Percentiles rank a stretch among this genome's conserved stretches.
Evolutionary conservation across 1,140 invertebrate species (phyloP).

Genomic region (Cyrtorhinus lividipennis): DNA sequence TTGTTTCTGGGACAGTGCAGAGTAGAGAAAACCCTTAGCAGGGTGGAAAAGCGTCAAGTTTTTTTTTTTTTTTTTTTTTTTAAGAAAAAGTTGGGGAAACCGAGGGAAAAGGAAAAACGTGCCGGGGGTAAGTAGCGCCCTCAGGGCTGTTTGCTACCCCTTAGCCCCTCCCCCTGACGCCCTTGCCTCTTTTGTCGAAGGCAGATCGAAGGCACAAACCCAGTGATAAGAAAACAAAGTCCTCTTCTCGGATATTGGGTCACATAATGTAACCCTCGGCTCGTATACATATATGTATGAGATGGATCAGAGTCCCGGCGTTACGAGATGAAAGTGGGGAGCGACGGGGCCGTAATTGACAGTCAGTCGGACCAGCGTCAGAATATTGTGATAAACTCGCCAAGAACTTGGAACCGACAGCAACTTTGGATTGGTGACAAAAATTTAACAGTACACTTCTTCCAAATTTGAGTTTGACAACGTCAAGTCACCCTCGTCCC

Average conservation of each 20-base stretch:
- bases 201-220: not conserved
- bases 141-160: not conserved
- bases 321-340: too few species aligned
- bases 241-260: constrained; percentile 1
- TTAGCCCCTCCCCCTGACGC: not conserved
- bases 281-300: constrained; percentile 8
- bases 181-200: not conserved
- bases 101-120: not conserved
- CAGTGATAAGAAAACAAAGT: constrained; percentile 3
- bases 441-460: too few species aligned
- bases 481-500: too few species aligned
- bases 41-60: not conserved
- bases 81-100: too few species aligned
- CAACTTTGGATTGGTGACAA: too few species aligned
- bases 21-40: not conserved
- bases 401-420: too few species aligned
- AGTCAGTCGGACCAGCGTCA: too few species aligned
- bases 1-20: not conserved
- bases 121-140: constrained; percentile 1
- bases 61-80: too few species aligned
- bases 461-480: too few species aligned
- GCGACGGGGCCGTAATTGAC: too few species aligned
- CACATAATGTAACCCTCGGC: not conserved
- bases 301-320: not conserved
- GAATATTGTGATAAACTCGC: too few species aligned